Evolutionary conservation across 2,888 invertebrate genomes (phyloP), one percentile per base, ranked within the genome.

Genomic region (Campaea margaritaria): DNA sequence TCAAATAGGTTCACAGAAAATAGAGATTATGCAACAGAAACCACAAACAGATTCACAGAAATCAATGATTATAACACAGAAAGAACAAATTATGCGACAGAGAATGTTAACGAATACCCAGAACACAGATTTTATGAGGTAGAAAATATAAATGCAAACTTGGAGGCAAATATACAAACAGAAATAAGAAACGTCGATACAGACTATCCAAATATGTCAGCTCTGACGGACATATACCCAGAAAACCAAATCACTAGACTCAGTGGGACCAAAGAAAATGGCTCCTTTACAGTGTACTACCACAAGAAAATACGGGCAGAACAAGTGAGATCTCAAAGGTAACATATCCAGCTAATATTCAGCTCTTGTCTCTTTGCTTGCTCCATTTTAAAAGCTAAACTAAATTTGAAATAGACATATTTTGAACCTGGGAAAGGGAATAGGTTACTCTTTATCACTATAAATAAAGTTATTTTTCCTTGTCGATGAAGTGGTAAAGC

Each of bases 231-330:
- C 11, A 54, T 53, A 1, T 52, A 60, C 5, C 57, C 59, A 0
- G 58, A 54, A 48, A 42, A 38, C n/a, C 64, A 56, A 5, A 51
- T 63, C 0, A 60, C 45, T 36, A 13, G 58, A 9, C 39, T 47
- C 3, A 47, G 46, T 28, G 53, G 39, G 0, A 36, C 8, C 11
- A 41, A 46, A n/a, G 12, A 31, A 15, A 38, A 5, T 3, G 14
- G 31, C 0, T 34, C 65, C 0, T 72, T 65, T 10, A 65, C 75
- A 0, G 73, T 75, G 8, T 83, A 85, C 50, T 83, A 79, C 58
- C 85, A 85, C 43, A 85, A 86, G 64, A 82, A 83, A 56, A 82
- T 83, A 0, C 69, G 81, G 3, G 72, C 76, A 0, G 83, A 85
- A 34, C 76, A 81, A 58, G 69, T 81, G 0, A 67, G 75, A 41